These are phyloP conservation scores for Hedya salicella DNA, from an alignment of 2,888 invertebrate species.

Conservation along the genomic window DNA sequence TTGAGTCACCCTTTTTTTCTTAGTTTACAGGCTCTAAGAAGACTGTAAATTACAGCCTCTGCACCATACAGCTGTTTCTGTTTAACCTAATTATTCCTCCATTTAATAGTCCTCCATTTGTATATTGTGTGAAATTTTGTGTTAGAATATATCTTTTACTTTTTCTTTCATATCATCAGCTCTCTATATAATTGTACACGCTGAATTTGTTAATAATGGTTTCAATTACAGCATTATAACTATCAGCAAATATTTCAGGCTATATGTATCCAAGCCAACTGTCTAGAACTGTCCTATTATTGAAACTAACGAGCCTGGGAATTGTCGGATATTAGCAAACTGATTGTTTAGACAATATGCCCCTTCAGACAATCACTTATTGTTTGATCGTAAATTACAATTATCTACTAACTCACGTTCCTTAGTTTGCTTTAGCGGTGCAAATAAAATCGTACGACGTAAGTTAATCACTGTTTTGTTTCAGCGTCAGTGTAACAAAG, in stretches of 20 bases:
- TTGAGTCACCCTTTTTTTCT: too few species aligned
- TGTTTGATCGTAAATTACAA: slow-evolving; percentile 25
- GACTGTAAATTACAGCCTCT: too few species aligned
- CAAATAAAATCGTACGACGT: slow-evolving; percentile 8
- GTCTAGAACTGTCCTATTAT: slow-evolving; percentile 25
- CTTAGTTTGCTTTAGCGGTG: neutral
- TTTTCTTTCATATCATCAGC: too few species aligned
- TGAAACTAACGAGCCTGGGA: slow-evolving; percentile 9
- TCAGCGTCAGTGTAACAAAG: slow-evolving; percentile 5
- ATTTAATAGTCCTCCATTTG: too few species aligned
- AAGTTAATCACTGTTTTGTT: neutral
- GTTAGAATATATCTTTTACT: too few species aligned
- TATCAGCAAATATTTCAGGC: neutral
- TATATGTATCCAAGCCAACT: neutral
- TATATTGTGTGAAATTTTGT: too few species aligned
- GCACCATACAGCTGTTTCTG: too few species aligned
- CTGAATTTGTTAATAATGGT: neutral
- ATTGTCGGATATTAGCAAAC: slow-evolving; percentile 25
- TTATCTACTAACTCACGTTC: slow-evolving; percentile 19
- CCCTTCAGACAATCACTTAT: slow-evolving; percentile 20
- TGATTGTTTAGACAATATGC: slow-evolving; percentile 20
- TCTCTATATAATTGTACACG: too few species aligned
- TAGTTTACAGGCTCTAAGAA: too few species aligned
- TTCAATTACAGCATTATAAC: neutral
- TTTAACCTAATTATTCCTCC: too few species aligned